A percentile compares a stretch with the other conserved stretches of the same genome.
Conservation (phyloP, 2,888 invertebrate genomes). For the Bellardia bayeri region DNA sequence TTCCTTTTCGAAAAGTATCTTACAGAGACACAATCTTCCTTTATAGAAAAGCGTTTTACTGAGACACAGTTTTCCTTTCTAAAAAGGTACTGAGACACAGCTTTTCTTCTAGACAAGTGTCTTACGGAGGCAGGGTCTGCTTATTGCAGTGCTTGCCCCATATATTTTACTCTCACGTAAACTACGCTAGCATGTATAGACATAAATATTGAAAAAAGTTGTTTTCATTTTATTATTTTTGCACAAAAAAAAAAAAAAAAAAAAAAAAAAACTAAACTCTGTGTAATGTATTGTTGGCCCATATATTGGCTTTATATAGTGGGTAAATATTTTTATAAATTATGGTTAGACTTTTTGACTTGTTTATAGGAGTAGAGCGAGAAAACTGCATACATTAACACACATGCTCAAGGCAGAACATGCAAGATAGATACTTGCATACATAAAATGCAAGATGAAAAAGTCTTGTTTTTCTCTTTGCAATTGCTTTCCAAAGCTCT, state of each 20-base stretch:
- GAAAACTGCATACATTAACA: constrained; percentile 52
- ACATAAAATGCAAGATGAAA: not conserved
- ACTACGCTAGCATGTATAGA: no score
- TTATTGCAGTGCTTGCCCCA: no score
- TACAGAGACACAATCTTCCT: no score
- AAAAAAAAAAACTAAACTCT: constrained; percentile 32
- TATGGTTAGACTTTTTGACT: constrained; percentile 83
- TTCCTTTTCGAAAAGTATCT: no score
- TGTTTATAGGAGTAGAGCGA: constrained; percentile 78
- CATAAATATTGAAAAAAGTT: not conserved
- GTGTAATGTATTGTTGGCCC: constrained; percentile 68
- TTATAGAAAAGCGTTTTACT: not conserved
- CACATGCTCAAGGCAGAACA: constrained; percentile 17
- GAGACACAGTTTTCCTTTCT: no score
- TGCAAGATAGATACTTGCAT: constrained; percentile 6
- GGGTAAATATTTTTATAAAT: constrained; percentile 79
- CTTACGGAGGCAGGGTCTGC: not conserved
- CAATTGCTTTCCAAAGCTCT: no score
- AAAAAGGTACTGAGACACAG: not conserved
- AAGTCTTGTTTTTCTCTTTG: not conserved
- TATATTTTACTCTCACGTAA: no score
- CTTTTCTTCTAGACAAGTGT: not conserved
- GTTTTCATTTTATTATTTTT: constrained; percentile 17
- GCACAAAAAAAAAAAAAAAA: constrained; percentile 19
- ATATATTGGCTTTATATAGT: constrained; percentile 70